A percentile compares a stretch with the other conserved stretches of the same genome.
Conservation (phyloP, 2,797 vertebrate species). For the Micrastur ruficollis region DNA sequence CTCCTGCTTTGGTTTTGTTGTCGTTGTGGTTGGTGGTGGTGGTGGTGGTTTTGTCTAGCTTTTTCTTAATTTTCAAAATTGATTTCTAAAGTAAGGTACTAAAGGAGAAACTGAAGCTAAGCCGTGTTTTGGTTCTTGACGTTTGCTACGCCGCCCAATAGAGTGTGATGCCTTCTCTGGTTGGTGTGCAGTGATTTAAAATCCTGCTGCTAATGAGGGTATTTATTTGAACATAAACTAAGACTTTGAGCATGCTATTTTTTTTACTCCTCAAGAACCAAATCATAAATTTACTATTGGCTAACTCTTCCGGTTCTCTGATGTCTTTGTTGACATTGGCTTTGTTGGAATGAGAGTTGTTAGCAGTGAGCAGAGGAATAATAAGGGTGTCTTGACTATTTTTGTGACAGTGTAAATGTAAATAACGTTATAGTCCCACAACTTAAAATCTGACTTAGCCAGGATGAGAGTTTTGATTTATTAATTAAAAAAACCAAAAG, state of each 20-base stretch:
- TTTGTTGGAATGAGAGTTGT: not conserved
- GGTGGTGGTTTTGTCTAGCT: not conserved
- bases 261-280: not conserved
- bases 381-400: not conserved
- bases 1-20: not conserved
- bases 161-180: not conserved
- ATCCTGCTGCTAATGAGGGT: not conserved
- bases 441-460: not conserved
- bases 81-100: not conserved
- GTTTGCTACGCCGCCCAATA: not conserved
- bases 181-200: not conserved
- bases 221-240: not conserved
- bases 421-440: not conserved
- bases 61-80: not conserved
- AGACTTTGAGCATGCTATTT: not conserved
- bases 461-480: not conserved
- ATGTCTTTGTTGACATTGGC: not conserved
- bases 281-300: not conserved
- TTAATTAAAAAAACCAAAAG: not conserved
- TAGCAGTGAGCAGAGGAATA: not conserved
- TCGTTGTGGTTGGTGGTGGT: not conserved
- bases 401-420: not conserved
- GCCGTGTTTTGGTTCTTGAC: not conserved
- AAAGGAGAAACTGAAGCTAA: not conserved
- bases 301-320: not conserved